Base-by-base conservation (phyloP, 1,140 invertebrate genomes). In the Latrodectus geometricus region DNA sequence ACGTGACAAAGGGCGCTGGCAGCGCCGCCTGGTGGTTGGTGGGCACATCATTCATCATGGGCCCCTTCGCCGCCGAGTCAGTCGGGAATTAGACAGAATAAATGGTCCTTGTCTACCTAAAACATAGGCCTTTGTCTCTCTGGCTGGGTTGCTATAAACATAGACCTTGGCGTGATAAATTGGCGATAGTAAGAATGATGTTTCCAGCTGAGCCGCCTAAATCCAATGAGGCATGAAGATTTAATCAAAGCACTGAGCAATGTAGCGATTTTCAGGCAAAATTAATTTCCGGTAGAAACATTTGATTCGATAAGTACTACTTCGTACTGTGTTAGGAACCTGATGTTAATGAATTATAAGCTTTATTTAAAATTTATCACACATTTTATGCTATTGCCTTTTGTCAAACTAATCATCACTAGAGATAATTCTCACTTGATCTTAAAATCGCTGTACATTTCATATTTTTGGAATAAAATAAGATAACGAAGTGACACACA, bases 41-140 rank as follows among this genome's bases (percentile, higher is more conserved):
- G 74, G 82, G 73, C 72, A 84, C 82, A 84, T 76, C 82, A 84
- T 84, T 84, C 82, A 84, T 84, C 82, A 84, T 65, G 11, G 73
- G 82, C n/a, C 72, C 73, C 80, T 73, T 74, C 80, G 69, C 69
- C 78, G 78, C 68, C 70, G 81, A 83, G 81, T 75, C 82, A 84
- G 82, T 69, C 73, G 82, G 82, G 82, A 84, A 84, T 84, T 84
- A 84, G 82, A 84, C 82, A 76, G 82, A 84, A 84, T 84, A 84
- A 84, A 84, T 84, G 82, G 82, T 76, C 82, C 82, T 84, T 84
- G 82, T 84, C 82, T 84, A 52, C 82, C 73, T 84, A 84, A 84
- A 84, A 84, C 82, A 84, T 76, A 84, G 82, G 82, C 82, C 82
- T 84, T 84, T 84, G 82, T 84, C 82, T 84, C 82, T 76, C 21